phyloP scores from a whole-genome alignment of 1,140 invertebrate species.

The Microplitis mediator region DNA sequence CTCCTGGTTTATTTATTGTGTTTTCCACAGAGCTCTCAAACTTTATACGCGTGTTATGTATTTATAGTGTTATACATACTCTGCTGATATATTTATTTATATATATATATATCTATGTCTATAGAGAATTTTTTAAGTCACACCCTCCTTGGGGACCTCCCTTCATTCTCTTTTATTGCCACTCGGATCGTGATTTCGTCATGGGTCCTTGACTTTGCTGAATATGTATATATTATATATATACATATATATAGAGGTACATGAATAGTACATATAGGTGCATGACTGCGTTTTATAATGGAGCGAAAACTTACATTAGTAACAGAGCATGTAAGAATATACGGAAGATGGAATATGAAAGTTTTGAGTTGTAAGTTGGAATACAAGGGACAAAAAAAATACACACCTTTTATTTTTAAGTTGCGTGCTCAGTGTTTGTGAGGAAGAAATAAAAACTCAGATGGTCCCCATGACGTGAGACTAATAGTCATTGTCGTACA shows the following conservation, averaged over 20 bases:
- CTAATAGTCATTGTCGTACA: conserved; percentile 35
- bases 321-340: background rate
- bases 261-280: background rate
- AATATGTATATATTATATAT: conserved; percentile 28
- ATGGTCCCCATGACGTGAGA: conserved; percentile 21
- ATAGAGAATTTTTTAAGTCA: conserved; percentile 35
- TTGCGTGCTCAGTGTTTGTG: background rate
- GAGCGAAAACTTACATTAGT: conserved; percentile 25
- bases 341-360: background rate
- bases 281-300: conserved; percentile 16
- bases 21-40: conserved; percentile 10
- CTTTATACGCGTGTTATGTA: background rate
- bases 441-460: background rate
- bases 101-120: no score
- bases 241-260: no score
- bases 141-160: conserved; percentile 31
- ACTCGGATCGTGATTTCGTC: conserved; percentile 52
- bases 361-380: background rate
- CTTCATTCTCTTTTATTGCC: conserved; percentile 38
- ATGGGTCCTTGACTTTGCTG: conserved; percentile 50
- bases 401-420: background rate
- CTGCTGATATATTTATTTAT: background rate
- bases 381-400: background rate
- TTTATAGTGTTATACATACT: background rate
- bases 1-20: conserved; percentile 50